These are phyloP conservation scores for Heliconius nattereri DNA, from an alignment of 1,140 invertebrate genomes.

Conservation along the genomic window DNA sequence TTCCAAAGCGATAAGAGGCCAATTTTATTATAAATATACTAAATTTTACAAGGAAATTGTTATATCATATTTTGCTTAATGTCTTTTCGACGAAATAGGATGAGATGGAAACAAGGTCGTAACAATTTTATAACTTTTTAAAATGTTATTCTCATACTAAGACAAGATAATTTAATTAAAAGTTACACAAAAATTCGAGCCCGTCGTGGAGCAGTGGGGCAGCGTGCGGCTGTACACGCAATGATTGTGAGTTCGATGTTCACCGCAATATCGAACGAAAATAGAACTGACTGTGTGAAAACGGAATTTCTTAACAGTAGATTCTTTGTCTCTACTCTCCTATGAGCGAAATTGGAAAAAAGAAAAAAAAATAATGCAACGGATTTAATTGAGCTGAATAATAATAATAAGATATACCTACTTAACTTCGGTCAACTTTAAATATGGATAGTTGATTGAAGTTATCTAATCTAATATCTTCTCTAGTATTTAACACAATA, in stretches of 20 bases:
- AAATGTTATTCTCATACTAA: not conserved
- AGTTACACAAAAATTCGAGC: not conserved
- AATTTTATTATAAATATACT: not conserved
- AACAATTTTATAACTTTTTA: slow-evolving; percentile 7
- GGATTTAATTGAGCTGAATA: too few relatives aligned
- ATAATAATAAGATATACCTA: too few relatives aligned
- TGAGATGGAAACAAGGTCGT: not conserved
- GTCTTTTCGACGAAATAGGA: not conserved
- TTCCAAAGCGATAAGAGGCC: not conserved
- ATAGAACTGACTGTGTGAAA: not conserved
- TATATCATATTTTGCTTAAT: slow-evolving; percentile 4
- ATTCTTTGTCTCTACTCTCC: too few relatives aligned
- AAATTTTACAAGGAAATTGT: not conserved
- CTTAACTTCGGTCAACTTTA: too few relatives aligned
- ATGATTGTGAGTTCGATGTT: too few relatives aligned
- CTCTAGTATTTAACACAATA: too few relatives aligned
- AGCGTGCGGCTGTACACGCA: too few relatives aligned
- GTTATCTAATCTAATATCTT: too few relatives aligned
- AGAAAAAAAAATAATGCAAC: not conserved
- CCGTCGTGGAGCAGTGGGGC: too few relatives aligned
- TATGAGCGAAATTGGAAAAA: too few relatives aligned
- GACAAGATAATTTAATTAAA: slow-evolving; percentile 8
- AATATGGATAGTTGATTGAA: too few relatives aligned
- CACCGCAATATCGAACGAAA: not conserved
- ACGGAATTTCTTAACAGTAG: too few relatives aligned